These are phyloP conservation scores for Drepanosiphum platanoidis DNA, from an alignment of 2,888 invertebrate genomes.

Conservation along the genomic window DNA sequence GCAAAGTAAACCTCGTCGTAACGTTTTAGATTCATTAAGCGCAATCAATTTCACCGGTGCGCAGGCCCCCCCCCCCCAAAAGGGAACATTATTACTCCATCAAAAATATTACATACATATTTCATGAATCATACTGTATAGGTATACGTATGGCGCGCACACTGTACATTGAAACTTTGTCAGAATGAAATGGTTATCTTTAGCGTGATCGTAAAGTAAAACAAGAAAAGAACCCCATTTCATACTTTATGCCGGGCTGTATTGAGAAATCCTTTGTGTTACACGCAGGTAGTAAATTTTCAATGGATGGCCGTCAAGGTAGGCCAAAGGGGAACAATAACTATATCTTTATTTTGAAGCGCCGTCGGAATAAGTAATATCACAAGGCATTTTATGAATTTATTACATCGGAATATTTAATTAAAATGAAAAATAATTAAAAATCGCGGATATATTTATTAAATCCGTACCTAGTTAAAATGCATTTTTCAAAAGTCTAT, in stretches of 20 bases:
- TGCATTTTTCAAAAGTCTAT: background rate
- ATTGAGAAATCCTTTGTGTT: constrained; percentile 37
- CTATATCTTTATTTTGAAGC: constrained; percentile 18
- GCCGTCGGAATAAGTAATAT: constrained; percentile 30
- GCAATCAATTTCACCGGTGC: background rate
- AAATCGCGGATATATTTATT: background rate
- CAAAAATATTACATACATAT: constrained; percentile 9
- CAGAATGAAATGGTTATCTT: background rate
- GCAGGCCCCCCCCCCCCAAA: background rate
- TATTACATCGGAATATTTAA: background rate
- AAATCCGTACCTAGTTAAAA: background rate
- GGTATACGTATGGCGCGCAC: too few relatives aligned
- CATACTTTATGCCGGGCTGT: constrained; percentile 25
- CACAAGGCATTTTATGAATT: background rate
- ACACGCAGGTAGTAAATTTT: constrained; percentile 29
- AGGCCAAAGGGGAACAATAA: constrained; percentile 39
- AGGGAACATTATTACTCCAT: background rate
- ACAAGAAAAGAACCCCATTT: constrained; percentile 29
- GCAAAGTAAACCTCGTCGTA: background rate
- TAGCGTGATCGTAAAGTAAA: constrained; percentile 28
- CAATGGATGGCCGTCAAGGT: constrained; percentile 25
- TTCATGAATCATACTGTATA: background rate
- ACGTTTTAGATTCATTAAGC: background rate
- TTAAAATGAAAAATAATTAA: background rate
- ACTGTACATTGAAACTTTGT: background rate